These are phyloP conservation scores for Nothura maculosa DNA, from an alignment of 2,797 vertebrate species.

Conservation along the genomic window DNA sequence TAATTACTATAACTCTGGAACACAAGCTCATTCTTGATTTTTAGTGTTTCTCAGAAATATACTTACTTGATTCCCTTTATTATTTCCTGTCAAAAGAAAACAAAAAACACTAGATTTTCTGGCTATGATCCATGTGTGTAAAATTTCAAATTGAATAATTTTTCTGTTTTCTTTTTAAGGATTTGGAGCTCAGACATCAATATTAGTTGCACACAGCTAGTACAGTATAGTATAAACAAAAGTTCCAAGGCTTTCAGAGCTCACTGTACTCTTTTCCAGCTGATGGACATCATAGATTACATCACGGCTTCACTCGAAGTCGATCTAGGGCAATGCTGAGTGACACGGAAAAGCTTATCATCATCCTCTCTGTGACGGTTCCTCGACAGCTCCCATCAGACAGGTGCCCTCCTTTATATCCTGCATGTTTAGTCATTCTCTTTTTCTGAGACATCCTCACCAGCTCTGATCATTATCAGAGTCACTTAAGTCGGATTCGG, in stretches of 20 bases:
- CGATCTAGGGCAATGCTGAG: neutral
- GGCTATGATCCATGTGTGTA: neutral
- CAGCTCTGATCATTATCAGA: slow-evolving; percentile 7
- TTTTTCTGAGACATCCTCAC: neutral
- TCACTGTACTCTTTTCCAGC: neutral
- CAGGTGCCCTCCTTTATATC: neutral
- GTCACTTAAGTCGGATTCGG: slow-evolving; percentile 49
- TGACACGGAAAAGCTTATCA: neutral
- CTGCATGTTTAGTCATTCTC: neutral
- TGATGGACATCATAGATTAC: neutral
- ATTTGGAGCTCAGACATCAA: neutral
- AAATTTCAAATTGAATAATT: neutral
- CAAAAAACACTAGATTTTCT: neutral
- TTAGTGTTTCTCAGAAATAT: neutral
- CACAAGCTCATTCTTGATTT: slow-evolving; percentile 12
- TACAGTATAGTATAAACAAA: neutral
- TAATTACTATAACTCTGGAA: neutral
- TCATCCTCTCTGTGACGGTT: neutral
- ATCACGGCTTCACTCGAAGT: neutral
- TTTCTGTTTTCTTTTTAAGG: neutral
- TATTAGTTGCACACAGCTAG: neutral
- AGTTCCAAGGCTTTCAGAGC: neutral
- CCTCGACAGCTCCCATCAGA: accelerated
- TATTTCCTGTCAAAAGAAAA: slow-evolving; percentile 7
- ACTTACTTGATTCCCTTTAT: neutral